Conservation (phyloP, 2,888 invertebrate genomes). For the Labia minor region DNA sequence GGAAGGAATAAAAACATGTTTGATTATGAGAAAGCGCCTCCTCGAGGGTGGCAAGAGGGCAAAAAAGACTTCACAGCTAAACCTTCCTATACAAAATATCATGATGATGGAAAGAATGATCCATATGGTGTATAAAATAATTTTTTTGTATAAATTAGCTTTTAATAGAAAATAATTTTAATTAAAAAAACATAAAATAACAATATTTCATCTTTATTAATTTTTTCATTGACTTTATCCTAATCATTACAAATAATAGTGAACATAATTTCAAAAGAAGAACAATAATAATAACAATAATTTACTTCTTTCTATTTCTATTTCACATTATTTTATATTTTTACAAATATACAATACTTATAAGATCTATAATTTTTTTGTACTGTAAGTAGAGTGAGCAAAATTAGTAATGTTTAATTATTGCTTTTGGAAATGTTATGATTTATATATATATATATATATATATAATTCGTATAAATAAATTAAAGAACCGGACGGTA, state of each 20-base stretch:
- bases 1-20: slow-evolving; percentile 58
- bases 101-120: slow-evolving; percentile 60
- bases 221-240: too few relatives aligned
- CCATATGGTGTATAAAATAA: slow-evolving; percentile 46
- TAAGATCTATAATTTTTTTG: slow-evolving; percentile 13
- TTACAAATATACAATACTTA: not conserved
- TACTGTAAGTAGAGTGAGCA: too few relatives aligned
- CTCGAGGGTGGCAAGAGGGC: slow-evolving; percentile 71
- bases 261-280: too few relatives aligned
- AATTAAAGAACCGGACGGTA: not conserved
- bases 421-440: too few relatives aligned
- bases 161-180: not conserved
- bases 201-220: too few relatives aligned
- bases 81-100: slow-evolving; percentile 65
- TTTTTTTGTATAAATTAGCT: not conserved
- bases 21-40: slow-evolving; percentile 63
- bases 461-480: too few relatives aligned
- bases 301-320: too few relatives aligned
- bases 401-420: too few relatives aligned
- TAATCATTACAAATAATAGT: too few relatives aligned
- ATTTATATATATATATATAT: too few relatives aligned
- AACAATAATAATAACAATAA: too few relatives aligned
- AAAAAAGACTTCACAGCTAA: slow-evolving; percentile 70
- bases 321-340: not conserved
- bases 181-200: too few relatives aligned